Evolutionary conservation across 2,797 vertebrate species (phyloP).

Genomic region (Choloepus didactylus): DNA sequence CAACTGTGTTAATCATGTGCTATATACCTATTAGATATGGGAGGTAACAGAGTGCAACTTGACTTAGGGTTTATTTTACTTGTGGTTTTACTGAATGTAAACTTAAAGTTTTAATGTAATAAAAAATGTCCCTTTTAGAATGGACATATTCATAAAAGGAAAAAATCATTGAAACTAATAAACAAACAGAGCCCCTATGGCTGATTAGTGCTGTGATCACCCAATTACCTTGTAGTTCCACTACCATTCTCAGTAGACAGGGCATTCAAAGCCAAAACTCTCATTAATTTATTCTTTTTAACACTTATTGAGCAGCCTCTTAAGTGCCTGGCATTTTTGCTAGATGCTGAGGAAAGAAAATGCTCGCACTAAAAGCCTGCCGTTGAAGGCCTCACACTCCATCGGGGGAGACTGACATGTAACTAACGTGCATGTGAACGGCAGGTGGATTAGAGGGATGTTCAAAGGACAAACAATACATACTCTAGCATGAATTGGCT

Average conservation of each 20-base stretch:
- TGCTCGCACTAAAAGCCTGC: neutral
- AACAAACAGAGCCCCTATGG: neutral
- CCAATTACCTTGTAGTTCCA: neutral
- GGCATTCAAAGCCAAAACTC: neutral
- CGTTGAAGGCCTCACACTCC: neutral
- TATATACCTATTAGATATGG: neutral
- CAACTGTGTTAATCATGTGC: neutral
- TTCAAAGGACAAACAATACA: neutral
- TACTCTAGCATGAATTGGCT: neutral
- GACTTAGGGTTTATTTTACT: neutral
- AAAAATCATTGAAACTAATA: neutral
- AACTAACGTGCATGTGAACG: neutral
- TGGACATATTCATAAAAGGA: neutral
- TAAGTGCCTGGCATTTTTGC: neutral
- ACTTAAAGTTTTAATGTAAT: conserved; percentile 5
- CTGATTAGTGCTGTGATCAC: neutral
- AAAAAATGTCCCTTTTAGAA: conserved; percentile 1
- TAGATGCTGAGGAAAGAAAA: neutral
- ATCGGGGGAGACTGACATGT: neutral
- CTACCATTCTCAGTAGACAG: neutral
- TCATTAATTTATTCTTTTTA: neutral
- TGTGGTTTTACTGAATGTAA: neutral
- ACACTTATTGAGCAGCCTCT: neutral
- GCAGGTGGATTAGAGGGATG: neutral
- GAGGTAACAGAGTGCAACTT: fast-evolving